These are phyloP conservation scores for Selenia dentaria DNA, from an alignment of 2,888 invertebrate genomes.

Conservation along the genomic window DNA sequence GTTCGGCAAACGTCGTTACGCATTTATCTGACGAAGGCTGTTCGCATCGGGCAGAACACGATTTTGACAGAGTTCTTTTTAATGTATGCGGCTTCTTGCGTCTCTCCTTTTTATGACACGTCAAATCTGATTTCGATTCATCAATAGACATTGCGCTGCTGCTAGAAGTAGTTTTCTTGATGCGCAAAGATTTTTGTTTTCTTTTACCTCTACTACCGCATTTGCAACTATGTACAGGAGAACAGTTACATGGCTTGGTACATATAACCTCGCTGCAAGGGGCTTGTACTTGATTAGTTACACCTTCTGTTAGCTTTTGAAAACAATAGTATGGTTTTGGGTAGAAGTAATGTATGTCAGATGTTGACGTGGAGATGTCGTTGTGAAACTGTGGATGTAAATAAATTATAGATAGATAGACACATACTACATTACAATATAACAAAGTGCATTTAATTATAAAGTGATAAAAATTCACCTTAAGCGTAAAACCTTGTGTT, in stretches of 20 bases:
- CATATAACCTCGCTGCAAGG: slow-evolving; percentile 28
- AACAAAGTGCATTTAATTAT: neutral
- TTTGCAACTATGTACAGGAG: slow-evolving; percentile 35
- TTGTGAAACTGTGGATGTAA: slow-evolving; percentile 74
- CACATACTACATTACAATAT: no score
- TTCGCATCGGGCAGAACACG: slow-evolving; percentile 20
- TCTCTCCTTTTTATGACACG: slow-evolving; percentile 5
- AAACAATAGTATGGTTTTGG: slow-evolving; percentile 37
- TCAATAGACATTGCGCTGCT: slow-evolving; percentile 24
- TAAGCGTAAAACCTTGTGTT: slow-evolving; percentile 5
- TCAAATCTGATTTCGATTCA: slow-evolving; percentile 5
- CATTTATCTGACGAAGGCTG: slow-evolving; percentile 40
- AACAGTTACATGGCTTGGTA: slow-evolving; percentile 43
- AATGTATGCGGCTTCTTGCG: slow-evolving; percentile 5
- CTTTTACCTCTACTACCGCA: slow-evolving; percentile 28
- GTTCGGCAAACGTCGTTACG: slow-evolving; percentile 47
- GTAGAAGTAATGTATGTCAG: slow-evolving; percentile 65
- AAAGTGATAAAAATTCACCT: slow-evolving; percentile 5
- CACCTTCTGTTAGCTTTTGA: slow-evolving; percentile 30
- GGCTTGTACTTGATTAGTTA: slow-evolving; percentile 49
- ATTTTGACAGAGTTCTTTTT: slow-evolving; percentile 3
- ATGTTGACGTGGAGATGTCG: slow-evolving; percentile 68
- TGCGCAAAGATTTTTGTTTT: neutral
- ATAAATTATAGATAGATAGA: no score
- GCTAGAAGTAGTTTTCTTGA: slow-evolving; percentile 8